Evolutionary conservation across 2,888 invertebrate species (phyloP).

Genomic region (Petrophora chlorosata): DNA sequence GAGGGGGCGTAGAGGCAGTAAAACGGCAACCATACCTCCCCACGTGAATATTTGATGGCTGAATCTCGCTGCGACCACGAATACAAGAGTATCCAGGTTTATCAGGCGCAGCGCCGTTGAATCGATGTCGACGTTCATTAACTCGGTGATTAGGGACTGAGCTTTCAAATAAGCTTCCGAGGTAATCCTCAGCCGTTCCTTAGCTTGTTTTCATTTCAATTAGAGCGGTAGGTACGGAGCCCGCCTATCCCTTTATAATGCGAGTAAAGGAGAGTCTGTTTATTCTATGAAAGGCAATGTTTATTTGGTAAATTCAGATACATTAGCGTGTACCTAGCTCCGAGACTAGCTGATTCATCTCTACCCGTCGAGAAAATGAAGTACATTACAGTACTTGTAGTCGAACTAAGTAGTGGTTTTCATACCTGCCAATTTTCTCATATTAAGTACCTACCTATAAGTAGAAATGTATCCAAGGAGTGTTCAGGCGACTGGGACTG

Average conservation of each 20-base stretch:
- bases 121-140: constrained; percentile 51
- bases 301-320: not conserved
- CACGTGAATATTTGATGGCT: constrained; percentile 81
- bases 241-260: constrained; percentile 7
- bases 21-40: constrained; percentile 76
- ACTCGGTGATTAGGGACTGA: constrained; percentile 47
- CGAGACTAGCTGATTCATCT: too few species aligned
- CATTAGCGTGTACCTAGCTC: too few species aligned
- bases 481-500: too few species aligned
- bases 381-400: too few species aligned
- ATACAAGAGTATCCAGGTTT: constrained; percentile 55
- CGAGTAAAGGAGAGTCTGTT: not conserved
- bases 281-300: not conserved
- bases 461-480: too few species aligned
- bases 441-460: too few species aligned
- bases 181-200: constrained; percentile 35
- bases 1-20: constrained; percentile 59
- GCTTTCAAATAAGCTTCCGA: constrained; percentile 42
- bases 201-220: constrained; percentile 43
- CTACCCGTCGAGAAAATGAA: too few species aligned
- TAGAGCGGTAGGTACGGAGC: constrained; percentile 28
- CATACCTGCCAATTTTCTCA: too few species aligned
- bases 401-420: too few species aligned
- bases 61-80: constrained; percentile 74
- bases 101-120: constrained; percentile 46